Evolutionary conservation across 2,888 invertebrate genomes (phyloP).

Genomic region (Pardosa pseudoannulata): DNA sequence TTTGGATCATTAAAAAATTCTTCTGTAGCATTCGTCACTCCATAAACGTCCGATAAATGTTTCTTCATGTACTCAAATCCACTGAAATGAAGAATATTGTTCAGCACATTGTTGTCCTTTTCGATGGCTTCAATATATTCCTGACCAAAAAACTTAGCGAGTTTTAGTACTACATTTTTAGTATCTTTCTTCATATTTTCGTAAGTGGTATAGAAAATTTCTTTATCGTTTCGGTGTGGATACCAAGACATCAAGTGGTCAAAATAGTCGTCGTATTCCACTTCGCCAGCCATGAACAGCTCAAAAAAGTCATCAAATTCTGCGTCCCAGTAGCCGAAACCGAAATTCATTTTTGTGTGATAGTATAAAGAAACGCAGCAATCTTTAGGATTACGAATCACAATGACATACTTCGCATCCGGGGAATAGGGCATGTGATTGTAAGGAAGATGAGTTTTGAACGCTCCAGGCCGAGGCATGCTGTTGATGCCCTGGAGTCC

Average conservation of each 20-base stretch:
- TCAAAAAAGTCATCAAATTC: constrained; percentile 77
- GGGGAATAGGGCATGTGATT: constrained; percentile 57
- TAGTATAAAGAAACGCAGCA: constrained; percentile 78
- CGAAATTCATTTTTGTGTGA: constrained; percentile 12
- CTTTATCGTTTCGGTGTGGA: constrained; percentile 74
- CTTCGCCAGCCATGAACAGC: constrained; percentile 77
- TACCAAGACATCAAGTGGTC: constrained; percentile 70
- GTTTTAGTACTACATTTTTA: constrained; percentile 62
- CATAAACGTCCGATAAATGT: not conserved
- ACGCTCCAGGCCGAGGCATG: constrained; percentile 55
- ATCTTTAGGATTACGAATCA: constrained; percentile 79
- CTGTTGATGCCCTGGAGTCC: constrained; percentile 30
- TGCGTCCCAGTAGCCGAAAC: constrained; percentile 43
- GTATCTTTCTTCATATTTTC: constrained; percentile 77
- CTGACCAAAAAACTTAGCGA: constrained; percentile 70
- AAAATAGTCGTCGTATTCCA: constrained; percentile 73
- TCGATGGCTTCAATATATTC: constrained; percentile 27
- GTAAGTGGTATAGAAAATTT: constrained; percentile 77
- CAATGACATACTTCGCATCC: constrained; percentile 76
- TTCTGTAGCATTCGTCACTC: not conserved
- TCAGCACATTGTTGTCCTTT: constrained; percentile 7
- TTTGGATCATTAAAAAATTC: constrained; percentile 74
- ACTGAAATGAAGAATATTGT: constrained; percentile 27
- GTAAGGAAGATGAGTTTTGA: constrained; percentile 75
- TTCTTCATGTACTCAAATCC: constrained; percentile 56